These are phyloP conservation scores for Phymorhynchus buccinoides DNA, from an alignment of 1,140 invertebrate species.

Conservation along the genomic window DNA sequence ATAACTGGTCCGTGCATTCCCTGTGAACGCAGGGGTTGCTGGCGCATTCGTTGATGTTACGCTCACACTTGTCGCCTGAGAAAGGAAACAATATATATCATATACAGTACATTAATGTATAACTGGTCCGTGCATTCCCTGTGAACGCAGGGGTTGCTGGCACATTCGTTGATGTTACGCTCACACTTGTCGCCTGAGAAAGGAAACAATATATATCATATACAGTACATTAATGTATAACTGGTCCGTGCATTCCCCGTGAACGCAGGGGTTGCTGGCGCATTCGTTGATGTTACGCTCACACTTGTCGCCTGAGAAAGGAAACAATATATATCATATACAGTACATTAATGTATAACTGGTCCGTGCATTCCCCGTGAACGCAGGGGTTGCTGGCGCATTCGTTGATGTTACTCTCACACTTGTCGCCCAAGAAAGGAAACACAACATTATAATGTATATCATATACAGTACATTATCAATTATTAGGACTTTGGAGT, in stretches of 20 bases:
- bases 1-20: conserved; percentile 87
- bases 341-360: too few relatives aligned
- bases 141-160: conserved; percentile 91
- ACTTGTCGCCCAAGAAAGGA: conserved; percentile 80
- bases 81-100: too few relatives aligned
- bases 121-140: conserved; percentile 88
- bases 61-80: conserved; percentile 79
- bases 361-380: conserved; percentile 91
- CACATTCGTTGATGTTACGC: conserved; percentile 93
- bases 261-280: conserved; percentile 90
- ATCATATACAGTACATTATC: too few relatives aligned
- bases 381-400: conserved; percentile 93
- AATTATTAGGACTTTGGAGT: too few relatives aligned
- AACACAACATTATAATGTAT: too few relatives aligned
- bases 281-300: conserved; percentile 92
- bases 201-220: too few relatives aligned
- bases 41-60: conserved; percentile 93
- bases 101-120: too few relatives aligned
- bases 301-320: conserved; percentile 79
- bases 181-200: conserved; percentile 79
- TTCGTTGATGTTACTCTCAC: conserved; percentile 88
- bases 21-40: conserved; percentile 93
- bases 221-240: too few relatives aligned
- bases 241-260: conserved; percentile 89
- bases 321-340: too few relatives aligned